A percentile compares a stretch with the other conserved stretches of the same genome.
Evolutionary conservation across 2,888 invertebrate genomes (phyloP).

Genomic region (Coenonympha arcania): DNA sequence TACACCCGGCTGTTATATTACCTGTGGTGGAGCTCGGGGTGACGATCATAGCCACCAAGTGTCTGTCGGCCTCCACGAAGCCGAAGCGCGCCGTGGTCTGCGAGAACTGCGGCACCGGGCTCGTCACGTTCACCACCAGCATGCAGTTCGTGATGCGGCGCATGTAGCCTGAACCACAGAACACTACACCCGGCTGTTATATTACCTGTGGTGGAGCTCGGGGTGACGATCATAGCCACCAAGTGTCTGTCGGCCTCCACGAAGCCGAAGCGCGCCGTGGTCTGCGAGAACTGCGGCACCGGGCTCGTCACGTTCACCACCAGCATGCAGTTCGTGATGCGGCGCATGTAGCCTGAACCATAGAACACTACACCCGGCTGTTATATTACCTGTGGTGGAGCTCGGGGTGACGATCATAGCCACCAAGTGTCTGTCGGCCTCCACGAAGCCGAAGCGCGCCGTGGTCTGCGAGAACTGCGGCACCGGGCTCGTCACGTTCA

Average conservation of each 20-base stretch:
- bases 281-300: slow-evolving; percentile 76
- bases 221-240: slow-evolving; percentile 81
- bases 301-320: slow-evolving; percentile 84
- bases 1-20: too few species aligned
- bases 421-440: slow-evolving; percentile 79
- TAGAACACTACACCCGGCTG: too few species aligned
- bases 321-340: slow-evolving; percentile 83
- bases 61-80: slow-evolving; percentile 79
- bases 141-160: slow-evolving; percentile 82
- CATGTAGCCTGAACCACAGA: slow-evolving; percentile 80
- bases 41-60: slow-evolving; percentile 81
- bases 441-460: slow-evolving; percentile 82
- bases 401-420: slow-evolving; percentile 81
- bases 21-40: slow-evolving; percentile 81
- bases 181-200: too few species aligned
- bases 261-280: slow-evolving; percentile 81
- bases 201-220: slow-evolving; percentile 80
- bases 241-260: slow-evolving; percentile 80
- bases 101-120: slow-evolving; percentile 79
- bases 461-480: slow-evolving; percentile 78
- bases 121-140: slow-evolving; percentile 82
- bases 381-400: slow-evolving; percentile 81
- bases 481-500: slow-evolving; percentile 83
- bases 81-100: slow-evolving; percentile 80
- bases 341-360: slow-evolving; percentile 79